These are phyloP conservation scores for Cosmia trapezina DNA, from an alignment of 2,888 invertebrate species.

Conservation along the genomic window DNA sequence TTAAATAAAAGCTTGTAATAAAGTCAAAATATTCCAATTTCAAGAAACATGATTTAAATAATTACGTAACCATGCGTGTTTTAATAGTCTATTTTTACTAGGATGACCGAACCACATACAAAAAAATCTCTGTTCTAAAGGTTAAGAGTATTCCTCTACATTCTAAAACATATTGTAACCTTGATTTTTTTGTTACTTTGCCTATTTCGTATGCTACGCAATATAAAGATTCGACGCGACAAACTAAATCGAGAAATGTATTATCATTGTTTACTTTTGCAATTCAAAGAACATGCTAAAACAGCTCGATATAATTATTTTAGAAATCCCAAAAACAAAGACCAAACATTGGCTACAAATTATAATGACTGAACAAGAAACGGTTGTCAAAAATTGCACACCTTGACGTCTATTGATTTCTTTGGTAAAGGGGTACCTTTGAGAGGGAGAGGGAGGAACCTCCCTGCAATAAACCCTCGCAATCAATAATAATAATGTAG, in stretches of 20 bases:
- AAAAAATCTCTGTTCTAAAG: conserved; percentile 40
- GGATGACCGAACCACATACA: conserved; percentile 47
- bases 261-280: neutral
- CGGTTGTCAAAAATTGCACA: neutral
- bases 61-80: conserved; percentile 38
- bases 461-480: too few relatives aligned
- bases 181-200: conserved; percentile 34
- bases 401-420: neutral
- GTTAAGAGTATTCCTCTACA: conserved; percentile 49
- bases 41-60: conserved; percentile 16
- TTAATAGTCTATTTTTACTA: conserved; percentile 52
- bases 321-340: neutral
- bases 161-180: conserved; percentile 37
- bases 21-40: neutral
- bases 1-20: neutral
- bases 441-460: too few relatives aligned
- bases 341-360: neutral
- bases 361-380: neutral
- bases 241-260: conserved; percentile 23
- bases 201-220: conserved; percentile 12
- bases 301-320: neutral
- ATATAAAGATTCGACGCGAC: conserved; percentile 9
- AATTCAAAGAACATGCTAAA: neutral
- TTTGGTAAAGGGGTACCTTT: neutral
- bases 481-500: neutral